These are phyloP conservation scores for Leuctra nigra DNA, from an alignment of 2,888 invertebrate species.

Conservation along the genomic window DNA sequence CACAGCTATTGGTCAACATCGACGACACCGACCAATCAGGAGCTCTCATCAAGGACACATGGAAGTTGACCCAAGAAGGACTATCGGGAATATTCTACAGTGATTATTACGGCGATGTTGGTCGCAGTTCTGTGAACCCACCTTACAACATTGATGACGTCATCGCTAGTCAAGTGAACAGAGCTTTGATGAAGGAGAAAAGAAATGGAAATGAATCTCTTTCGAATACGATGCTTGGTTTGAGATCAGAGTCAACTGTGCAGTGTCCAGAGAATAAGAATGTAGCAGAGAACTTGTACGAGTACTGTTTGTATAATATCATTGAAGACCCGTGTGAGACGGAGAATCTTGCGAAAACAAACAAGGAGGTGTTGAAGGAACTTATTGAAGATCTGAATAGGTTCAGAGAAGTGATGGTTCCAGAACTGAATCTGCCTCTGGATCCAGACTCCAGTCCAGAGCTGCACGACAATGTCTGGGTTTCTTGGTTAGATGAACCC, in stretches of 20 bases:
- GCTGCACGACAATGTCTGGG: constrained; percentile 22
- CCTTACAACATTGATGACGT: constrained; percentile 35
- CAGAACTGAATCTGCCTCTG: constrained; percentile 18
- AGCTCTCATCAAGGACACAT: constrained; percentile 14
- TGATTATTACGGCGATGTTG: constrained; percentile 12
- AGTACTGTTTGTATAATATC: too few species aligned
- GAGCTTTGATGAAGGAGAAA: background rate
- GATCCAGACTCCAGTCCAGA: constrained; percentile 20
- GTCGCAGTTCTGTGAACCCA: constrained; percentile 26
- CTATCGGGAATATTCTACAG: too few species aligned
- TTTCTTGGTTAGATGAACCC: constrained; percentile 24
- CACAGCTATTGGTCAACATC: constrained; percentile 39
- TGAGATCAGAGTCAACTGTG: background rate
- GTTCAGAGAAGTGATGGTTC: constrained; percentile 7
- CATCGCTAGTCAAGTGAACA: constrained; percentile 32
- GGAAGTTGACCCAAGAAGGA: too few species aligned
- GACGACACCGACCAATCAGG: constrained; percentile 7
- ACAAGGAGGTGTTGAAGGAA: constrained; percentile 14
- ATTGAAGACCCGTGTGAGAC: constrained; percentile 32
- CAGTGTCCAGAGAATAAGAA: background rate
- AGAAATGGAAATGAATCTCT: background rate
- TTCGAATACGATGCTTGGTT: background rate
- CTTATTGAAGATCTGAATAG: constrained; percentile 2
- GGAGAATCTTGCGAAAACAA: constrained; percentile 25
- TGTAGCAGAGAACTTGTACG: too few species aligned